Evolutionary conservation across 2,797 vertebrate genomes (phyloP).

Genomic region (Gephyroberyx darwinii): DNA sequence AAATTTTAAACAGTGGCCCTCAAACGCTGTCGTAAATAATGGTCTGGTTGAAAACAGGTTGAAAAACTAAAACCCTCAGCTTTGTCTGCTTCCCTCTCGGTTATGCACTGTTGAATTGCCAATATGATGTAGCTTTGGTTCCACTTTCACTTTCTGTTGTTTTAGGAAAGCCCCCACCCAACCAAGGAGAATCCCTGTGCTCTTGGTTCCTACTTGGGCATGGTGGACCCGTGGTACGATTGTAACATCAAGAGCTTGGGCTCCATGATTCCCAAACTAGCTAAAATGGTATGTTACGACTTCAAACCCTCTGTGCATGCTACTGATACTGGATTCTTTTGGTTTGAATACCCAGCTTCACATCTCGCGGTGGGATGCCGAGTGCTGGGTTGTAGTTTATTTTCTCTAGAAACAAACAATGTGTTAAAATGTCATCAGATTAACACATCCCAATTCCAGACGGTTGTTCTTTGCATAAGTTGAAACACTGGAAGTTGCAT

Average conservation of each 20-base stretch:
- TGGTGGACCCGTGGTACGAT: slow-evolving; percentile 91
- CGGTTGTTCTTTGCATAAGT: not conserved
- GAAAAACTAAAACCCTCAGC: not conserved
- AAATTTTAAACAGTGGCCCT: too few relatives aligned
- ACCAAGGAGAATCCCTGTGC: slow-evolving; percentile 77
- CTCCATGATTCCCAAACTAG: slow-evolving; percentile 88
- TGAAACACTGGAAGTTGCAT: slow-evolving; percentile 51
- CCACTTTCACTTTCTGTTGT: slow-evolving; percentile 33
- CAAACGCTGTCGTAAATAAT: too few relatives aligned
- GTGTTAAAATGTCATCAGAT: not conserved
- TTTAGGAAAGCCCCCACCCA: slow-evolving; percentile 65
- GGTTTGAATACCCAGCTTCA: not conserved
- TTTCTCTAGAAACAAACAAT: not conserved
- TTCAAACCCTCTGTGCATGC: not conserved
- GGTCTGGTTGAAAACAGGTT: too few relatives aligned
- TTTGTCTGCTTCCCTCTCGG: not conserved
- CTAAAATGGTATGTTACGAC: slow-evolving; percentile 83
- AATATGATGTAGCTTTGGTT: slow-evolving; percentile 9
- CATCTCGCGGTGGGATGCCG: not conserved
- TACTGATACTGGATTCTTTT: not conserved
- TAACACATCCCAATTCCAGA: not conserved
- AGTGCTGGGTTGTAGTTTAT: not conserved
- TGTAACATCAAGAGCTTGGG: slow-evolving; percentile 89
- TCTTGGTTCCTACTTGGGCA: slow-evolving; percentile 89
- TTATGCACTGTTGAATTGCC: not conserved